These are phyloP conservation scores for Hymenopus coronatus DNA, from an alignment of 2,888 invertebrate genomes.

Conservation along the genomic window DNA sequence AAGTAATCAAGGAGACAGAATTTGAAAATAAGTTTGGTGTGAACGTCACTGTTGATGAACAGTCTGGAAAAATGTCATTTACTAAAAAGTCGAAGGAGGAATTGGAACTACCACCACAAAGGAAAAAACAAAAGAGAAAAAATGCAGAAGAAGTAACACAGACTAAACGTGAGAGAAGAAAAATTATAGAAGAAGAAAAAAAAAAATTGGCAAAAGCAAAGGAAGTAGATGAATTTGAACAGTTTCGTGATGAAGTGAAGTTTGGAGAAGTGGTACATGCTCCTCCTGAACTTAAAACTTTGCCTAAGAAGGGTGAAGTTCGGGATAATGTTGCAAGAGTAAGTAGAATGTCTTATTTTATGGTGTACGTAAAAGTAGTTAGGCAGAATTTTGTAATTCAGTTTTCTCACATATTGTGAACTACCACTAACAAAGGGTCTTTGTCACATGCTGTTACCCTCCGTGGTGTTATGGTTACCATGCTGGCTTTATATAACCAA, in stretches of 20 bases:
- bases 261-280: conserved; percentile 75
- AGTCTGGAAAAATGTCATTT: conserved; percentile 52
- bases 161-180: conserved; percentile 49
- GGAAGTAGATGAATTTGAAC: conserved; percentile 40
- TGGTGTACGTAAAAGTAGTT: too few relatives aligned
- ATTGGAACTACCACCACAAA: conserved; percentile 48
- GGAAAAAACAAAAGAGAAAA: conserved; percentile 43
- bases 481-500: too few relatives aligned
- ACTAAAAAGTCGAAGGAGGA: conserved; percentile 53
- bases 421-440: too few relatives aligned
- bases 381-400: too few relatives aligned
- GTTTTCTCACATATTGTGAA: too few relatives aligned
- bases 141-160: conserved; percentile 37
- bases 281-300: conserved; percentile 61
- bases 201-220: conserved; percentile 8
- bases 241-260: conserved; percentile 58
- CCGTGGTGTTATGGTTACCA: too few relatives aligned
- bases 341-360: conserved; percentile 32
- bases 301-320: conserved; percentile 52
- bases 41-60: conserved; percentile 53
- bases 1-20: conserved; percentile 57
- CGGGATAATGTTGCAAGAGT: conserved; percentile 48
- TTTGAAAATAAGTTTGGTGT: conserved; percentile 63
- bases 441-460: too few relatives aligned
- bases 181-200: conserved; percentile 53